These are phyloP conservation scores for Phenacoccus solenopsis DNA, from an alignment of 1,140 invertebrate species.

Conservation along the genomic window DNA sequence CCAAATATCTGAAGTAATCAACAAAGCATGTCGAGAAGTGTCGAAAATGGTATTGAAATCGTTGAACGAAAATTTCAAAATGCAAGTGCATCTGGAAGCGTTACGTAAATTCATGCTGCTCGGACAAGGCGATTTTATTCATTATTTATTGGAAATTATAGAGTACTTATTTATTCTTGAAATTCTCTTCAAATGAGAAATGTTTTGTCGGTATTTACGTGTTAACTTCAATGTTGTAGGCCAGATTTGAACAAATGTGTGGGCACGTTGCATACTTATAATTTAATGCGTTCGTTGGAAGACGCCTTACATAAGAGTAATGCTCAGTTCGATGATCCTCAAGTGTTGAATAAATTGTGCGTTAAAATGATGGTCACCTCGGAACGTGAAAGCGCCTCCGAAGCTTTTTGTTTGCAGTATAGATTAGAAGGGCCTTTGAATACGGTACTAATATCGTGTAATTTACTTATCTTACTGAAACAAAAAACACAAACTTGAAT, in stretches of 20 bases:
- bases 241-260: conserved; percentile 81
- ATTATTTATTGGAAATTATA: conserved; percentile 79
- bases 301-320: conserved; percentile 87
- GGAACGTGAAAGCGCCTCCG: conserved; percentile 82
- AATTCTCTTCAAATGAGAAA: too few relatives aligned
- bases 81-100: conserved; percentile 82
- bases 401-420: conserved; percentile 89
- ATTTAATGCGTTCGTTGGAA: conserved; percentile 77
- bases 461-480: conserved; percentile 19
- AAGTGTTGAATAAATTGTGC: conserved; percentile 76
- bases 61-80: conserved; percentile 71
- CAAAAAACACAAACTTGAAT: too few relatives aligned
- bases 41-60: conserved; percentile 75
- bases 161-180: too few relatives aligned
- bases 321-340: conserved; percentile 82
- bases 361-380: conserved; percentile 65
- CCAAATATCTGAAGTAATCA: conserved; percentile 63
- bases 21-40: conserved; percentile 71
- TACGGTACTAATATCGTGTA: conserved; percentile 43
- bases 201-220: conserved; percentile 7
- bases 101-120: conserved; percentile 80
- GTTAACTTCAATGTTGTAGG: conserved; percentile 38
- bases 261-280: conserved; percentile 73
- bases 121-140: conserved; percentile 91
- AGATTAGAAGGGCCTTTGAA: conserved; percentile 84